Evolutionary conservation across 2,113 vertebrate species (phyloP).

Genomic region (Pithys albifrons): DNA sequence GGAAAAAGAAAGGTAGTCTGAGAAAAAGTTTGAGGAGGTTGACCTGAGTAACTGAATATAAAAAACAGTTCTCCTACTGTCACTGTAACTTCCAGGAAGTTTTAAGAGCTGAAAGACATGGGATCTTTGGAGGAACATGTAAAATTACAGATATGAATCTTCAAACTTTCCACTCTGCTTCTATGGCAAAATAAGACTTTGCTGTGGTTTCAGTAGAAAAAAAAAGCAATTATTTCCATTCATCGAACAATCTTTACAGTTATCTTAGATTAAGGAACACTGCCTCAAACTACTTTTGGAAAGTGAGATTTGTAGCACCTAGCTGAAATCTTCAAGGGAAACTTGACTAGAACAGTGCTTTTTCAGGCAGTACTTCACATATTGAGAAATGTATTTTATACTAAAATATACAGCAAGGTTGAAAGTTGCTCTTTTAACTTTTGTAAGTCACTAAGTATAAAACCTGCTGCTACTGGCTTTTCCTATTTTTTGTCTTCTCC

Average conservation of each 20-base stretch:
- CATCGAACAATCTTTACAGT: rapidly evolving
- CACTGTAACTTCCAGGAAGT: neutral
- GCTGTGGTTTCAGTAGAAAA: neutral
- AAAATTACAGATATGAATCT: neutral
- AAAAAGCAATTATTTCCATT: neutral
- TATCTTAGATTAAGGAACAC: neutral
- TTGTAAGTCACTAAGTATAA: neutral
- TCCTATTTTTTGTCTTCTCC: neutral
- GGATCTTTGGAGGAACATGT: neutral
- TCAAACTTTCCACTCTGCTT: neutral
- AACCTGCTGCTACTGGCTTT: neutral
- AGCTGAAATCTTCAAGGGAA: neutral
- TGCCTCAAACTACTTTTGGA: neutral
- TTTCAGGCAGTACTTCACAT: neutral
- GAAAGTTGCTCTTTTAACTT: neutral
- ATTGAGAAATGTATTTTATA: neutral
- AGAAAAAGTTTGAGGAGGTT: neutral
- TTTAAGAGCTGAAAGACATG: neutral
- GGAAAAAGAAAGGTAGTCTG: neutral
- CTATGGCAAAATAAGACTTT: neutral
- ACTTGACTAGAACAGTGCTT: neutral
- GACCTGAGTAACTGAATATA: neutral
- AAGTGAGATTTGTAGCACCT: neutral
- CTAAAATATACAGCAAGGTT: neutral
- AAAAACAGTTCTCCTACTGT: neutral